Evolutionary conservation across 2,797 vertebrate species (phyloP).

Genomic region (Novumbra hubbsi): DNA sequence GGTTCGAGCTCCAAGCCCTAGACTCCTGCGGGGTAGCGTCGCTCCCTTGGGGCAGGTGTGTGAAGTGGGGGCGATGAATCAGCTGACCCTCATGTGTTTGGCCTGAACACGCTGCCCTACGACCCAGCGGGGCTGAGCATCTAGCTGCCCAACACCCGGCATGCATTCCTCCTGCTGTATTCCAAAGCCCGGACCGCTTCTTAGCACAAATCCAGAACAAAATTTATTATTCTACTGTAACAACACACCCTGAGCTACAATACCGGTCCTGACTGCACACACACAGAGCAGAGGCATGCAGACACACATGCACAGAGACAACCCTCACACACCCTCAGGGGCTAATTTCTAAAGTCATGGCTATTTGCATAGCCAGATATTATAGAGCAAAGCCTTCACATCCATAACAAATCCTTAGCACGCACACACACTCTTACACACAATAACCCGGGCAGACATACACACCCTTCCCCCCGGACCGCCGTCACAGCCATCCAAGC

Average conservation of each 20-base stretch:
- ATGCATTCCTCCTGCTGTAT: not conserved
- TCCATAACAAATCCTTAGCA: conserved; percentile 52
- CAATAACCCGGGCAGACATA: conserved; percentile 54
- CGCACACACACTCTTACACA: conserved; percentile 17
- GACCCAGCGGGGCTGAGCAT: not conserved
- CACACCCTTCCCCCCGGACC: conserved; percentile 75
- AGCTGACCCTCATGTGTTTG: conserved; percentile 12
- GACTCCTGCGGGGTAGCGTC: not conserved
- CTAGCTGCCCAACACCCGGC: not conserved
- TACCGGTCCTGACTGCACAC: conserved; percentile 18
- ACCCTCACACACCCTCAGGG: conserved; percentile 16
- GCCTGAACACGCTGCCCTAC: not conserved
- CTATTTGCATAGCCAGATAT: conserved; percentile 51
- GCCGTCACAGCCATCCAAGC: conserved; percentile 70
- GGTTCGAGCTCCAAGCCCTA: not conserved
- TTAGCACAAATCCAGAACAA: conserved; percentile 30
- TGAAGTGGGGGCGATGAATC: not conserved
- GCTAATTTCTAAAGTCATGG: conserved; percentile 30
- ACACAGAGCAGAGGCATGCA: not conserved
- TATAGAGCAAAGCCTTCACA: conserved; percentile 47
- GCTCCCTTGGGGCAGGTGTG: not conserved
- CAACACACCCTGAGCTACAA: not conserved
- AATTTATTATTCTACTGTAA: conserved; percentile 23
- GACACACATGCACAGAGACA: conserved; percentile 7
- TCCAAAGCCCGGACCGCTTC: conserved; percentile 8